phyloP scores from a whole-genome alignment of 2,113 vertebrate species.

The Melanotaenia duboulayi region DNA sequence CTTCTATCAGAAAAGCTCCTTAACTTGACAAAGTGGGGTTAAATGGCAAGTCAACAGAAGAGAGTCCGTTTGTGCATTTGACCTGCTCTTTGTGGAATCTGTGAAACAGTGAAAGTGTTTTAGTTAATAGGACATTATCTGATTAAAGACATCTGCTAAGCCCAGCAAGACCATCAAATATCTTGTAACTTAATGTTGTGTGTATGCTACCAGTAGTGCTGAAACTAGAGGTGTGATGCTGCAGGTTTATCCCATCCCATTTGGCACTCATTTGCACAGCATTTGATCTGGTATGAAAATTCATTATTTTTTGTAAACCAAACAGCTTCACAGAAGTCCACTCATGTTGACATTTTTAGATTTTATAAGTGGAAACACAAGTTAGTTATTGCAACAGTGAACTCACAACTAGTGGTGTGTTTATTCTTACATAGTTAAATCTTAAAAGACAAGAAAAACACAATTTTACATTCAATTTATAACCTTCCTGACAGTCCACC shows the following conservation, averaged over 20 bases:
- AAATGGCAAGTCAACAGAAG: constrained; percentile 21
- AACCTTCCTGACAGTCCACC: too few species aligned
- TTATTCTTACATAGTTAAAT: too few species aligned
- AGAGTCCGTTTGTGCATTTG: constrained; percentile 3
- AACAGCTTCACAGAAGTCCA: background rate
- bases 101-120: constrained; percentile 61
- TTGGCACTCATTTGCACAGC: too few species aligned
- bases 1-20: constrained; percentile 38
- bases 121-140: constrained; percentile 48
- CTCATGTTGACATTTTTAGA: too few species aligned
- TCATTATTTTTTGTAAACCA: background rate
- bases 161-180: constrained; percentile 16
- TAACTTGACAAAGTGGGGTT: constrained; percentile 32
- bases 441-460: too few species aligned
- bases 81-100: background rate
- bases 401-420: too few species aligned
- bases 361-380: too few species aligned
- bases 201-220: background rate
- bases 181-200: background rate
- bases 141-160: constrained; percentile 62
- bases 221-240: background rate
- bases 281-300: background rate
- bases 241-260: too few species aligned
- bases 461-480: too few species aligned
- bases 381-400: too few species aligned